Percentiles rank a stretch among this genome's conserved stretches.
These are phyloP conservation scores for Syngnathus floridae DNA, from an alignment of 2,113 vertebrate species.

Conservation along the genomic window DNA sequence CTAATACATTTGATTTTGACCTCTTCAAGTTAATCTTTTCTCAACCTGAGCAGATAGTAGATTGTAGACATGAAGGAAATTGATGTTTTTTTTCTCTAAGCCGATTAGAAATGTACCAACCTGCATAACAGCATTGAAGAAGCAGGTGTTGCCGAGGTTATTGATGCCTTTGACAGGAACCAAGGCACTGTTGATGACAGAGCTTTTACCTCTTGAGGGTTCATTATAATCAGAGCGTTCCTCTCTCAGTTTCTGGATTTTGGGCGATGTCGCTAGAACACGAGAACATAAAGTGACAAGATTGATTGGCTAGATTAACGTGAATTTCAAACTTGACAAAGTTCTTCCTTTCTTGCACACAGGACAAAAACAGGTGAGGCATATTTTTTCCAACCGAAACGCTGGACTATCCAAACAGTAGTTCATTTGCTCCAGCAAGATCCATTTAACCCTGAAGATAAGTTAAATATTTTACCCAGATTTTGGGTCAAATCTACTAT, in stretches of 20 bases:
- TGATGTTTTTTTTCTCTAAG: not conserved
- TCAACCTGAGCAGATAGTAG: not conserved
- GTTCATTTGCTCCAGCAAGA: too few species aligned
- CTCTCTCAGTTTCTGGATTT: slow-evolving; percentile 80
- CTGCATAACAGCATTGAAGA: slow-evolving; percentile 98
- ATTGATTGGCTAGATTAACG: not conserved
- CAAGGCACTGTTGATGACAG: slow-evolving; percentile 66
- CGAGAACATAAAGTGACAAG: slow-evolving; percentile 6
- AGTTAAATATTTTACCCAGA: too few species aligned
- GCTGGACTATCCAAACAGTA: too few species aligned
- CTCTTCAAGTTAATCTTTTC: too few species aligned
- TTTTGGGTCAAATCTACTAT: not conserved
- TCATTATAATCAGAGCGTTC: slow-evolving; percentile 76
- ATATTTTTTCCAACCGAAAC: too few species aligned
- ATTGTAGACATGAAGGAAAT: not conserved
- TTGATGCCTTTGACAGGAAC: slow-evolving; percentile 91
- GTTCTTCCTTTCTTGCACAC: not conserved
- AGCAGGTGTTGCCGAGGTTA: slow-evolving; percentile 96
- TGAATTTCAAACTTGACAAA: not conserved
- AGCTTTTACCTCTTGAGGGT: slow-evolving; percentile 71
- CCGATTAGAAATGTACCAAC: slow-evolving; percentile 56
- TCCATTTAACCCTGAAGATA: too few species aligned
- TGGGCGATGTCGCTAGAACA: slow-evolving; percentile 75
- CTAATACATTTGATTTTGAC: too few species aligned
- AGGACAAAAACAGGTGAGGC: too few species aligned